These are phyloP conservation scores for Karalla daura DNA, from an alignment of 2,797 vertebrate species.

Conservation along the genomic window DNA sequence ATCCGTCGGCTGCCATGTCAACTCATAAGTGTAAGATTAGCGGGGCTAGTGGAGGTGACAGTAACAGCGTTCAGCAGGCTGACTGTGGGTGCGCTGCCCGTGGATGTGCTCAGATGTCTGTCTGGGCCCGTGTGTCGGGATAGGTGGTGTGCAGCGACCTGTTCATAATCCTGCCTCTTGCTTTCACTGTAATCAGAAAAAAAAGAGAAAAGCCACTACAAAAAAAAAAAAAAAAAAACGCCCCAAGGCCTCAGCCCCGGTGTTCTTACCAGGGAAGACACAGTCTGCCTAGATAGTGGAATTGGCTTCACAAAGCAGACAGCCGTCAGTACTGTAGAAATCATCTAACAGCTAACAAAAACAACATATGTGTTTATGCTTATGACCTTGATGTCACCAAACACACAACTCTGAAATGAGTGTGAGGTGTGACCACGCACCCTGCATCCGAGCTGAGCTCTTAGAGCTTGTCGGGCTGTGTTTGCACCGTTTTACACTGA, in stretches of 20 bases:
- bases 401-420: conserved; percentile 34
- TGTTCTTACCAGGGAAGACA: background rate
- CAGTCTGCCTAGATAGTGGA: background rate
- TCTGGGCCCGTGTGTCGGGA: conserved; percentile 13
- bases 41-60: conserved; percentile 16
- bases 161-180: conserved; percentile 24
- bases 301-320: background rate
- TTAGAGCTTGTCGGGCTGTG: conserved; percentile 45
- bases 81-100: conserved; percentile 11
- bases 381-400: conserved; percentile 9
- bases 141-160: conserved; percentile 27
- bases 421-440: conserved; percentile 19
- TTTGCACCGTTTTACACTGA: conserved; percentile 64
- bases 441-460: conserved; percentile 35
- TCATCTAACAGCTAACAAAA: conserved; percentile 17
- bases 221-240: too few relatives aligned
- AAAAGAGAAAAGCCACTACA: background rate
- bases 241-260: background rate
- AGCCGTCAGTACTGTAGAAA: conserved; percentile 7
- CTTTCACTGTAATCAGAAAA: conserved; percentile 15
- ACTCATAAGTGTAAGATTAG: conserved; percentile 28
- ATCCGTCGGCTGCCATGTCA: conserved; percentile 55
- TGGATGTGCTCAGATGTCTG: conserved; percentile 8
- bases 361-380: background rate
- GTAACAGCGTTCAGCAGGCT: conserved; percentile 14